A percentile compares a stretch with the other conserved stretches of the same genome.
phyloP scores from a whole-genome alignment of 2,113 vertebrate species.

The Oostethus manadensis region DNA sequence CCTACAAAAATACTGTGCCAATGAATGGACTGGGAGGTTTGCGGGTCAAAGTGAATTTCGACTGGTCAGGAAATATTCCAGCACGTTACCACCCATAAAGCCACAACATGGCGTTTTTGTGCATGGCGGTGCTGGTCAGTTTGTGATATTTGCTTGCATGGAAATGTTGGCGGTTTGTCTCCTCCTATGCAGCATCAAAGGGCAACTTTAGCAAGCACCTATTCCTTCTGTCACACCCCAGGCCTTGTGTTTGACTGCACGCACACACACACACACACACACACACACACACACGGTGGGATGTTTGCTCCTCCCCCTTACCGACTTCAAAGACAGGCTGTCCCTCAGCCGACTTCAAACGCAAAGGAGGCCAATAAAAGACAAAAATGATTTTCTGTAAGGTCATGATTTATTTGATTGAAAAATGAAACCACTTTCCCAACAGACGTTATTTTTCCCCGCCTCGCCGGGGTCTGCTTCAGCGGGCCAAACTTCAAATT shows the following conservation, averaged over 20 bases:
- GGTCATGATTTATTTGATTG: constrained; percentile 75
- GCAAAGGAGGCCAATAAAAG: constrained; percentile 65
- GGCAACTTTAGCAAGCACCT: constrained; percentile 2
- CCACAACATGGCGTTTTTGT: neutral
- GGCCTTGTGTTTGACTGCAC: constrained; percentile 46
- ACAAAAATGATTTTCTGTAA: constrained; percentile 73
- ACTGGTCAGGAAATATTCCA: neutral
- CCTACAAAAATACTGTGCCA: constrained; percentile 1
- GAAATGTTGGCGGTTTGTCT: neutral
- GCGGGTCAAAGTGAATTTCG: neutral
- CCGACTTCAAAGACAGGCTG: constrained; percentile 63
- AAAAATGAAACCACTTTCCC: constrained; percentile 74
- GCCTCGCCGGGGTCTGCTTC: constrained; percentile 54
- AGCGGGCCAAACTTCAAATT: constrained; percentile 58
- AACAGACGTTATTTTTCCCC: constrained; percentile 64
- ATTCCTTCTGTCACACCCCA: constrained; percentile 25
- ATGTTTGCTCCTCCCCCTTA: constrained; percentile 24
- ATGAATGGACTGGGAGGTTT: neutral
- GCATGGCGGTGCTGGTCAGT: neutral
- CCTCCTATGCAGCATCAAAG: neutral
- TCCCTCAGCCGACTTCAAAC: constrained; percentile 68
- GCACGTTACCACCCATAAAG: neutral
- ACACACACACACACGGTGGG: constrained; percentile 14
- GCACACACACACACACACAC: constrained; percentile 3
- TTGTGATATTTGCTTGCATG: neutral